Evolutionary conservation across 2,797 vertebrate genomes (phyloP).

Genomic region (Tadarida brasiliensis): DNA sequence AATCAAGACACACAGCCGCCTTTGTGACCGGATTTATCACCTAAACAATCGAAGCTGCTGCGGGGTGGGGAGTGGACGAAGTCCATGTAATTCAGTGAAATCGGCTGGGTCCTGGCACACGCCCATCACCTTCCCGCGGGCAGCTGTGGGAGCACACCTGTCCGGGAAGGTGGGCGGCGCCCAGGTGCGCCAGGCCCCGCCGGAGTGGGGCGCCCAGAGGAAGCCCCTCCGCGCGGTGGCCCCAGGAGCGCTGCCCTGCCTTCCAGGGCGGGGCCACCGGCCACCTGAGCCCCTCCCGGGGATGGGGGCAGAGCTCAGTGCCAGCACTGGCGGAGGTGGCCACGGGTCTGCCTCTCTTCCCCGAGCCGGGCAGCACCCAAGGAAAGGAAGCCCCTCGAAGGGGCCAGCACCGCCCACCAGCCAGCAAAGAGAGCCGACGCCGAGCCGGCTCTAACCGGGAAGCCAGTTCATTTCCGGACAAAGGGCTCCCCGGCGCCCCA

Average conservation of each 20-base stretch:
- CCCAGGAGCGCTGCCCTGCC: neutral
- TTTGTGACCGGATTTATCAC: constrained; percentile 60
- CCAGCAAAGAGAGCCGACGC: neutral
- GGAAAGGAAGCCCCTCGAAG: neutral
- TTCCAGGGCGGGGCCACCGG: neutral
- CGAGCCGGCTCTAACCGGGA: constrained; percentile 84
- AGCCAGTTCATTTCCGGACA: constrained; percentile 52
- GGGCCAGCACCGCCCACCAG: neutral
- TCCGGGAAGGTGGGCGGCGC: constrained; percentile 30
- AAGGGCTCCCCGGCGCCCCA: constrained; percentile 58
- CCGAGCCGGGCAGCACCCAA: neutral
- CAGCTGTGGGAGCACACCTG: constrained; percentile 58
- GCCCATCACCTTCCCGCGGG: neutral
- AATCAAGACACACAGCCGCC: constrained; percentile 61
- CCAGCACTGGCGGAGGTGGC: constrained; percentile 14
- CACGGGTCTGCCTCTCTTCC: neutral
- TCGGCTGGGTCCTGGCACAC: neutral
- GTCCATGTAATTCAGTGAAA: neutral
- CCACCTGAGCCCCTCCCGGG: neutral
- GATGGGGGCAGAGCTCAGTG: neutral
- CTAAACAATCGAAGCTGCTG: constrained; percentile 19
- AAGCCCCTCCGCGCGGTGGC: neutral
- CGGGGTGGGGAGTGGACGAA: neutral
- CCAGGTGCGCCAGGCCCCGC: constrained; percentile 66
- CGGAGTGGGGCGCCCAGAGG: neutral